Base-by-base conservation (phyloP, 2,888 invertebrate genomes). In the Lepidochrysops patricia region DNA sequence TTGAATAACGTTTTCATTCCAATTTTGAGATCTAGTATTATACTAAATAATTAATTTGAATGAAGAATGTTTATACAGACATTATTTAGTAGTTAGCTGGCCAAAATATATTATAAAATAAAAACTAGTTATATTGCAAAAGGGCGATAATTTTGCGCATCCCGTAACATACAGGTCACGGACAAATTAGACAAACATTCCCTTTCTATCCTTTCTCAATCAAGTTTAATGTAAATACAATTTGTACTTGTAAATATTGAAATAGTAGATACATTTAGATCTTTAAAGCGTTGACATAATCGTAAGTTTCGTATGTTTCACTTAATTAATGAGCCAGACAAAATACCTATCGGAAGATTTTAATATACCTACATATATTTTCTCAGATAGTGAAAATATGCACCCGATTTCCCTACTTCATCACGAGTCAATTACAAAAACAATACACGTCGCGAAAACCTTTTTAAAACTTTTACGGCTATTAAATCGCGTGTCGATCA, bases 91-190 rank as follows among this genome's bases (percentile, higher is more conserved):
- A n/a, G n/a, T n/a, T n/a, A n/a, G n/a, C n/a, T n/a, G n/a, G n/a
- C n/a, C n/a, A n/a, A n/a, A n/a, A n/a, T n/a, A n/a, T n/a, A n/a
- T n/a, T n/a, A n/a, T n/a, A n/a, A n/a, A n/a, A n/a, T n/a, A n/a
- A n/a, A n/a, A n/a, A 23, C 43, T 19, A 23, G 43, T 9, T 19
- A 43, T 43, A 43, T 12, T 12, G 19, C 43, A 23, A 4, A 43
- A 23, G 12, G 12, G 23, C 19, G 19, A 19, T 19, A 43, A 43
- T 19, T 43, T 19, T 43, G 9, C 9, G 7, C 13, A 23, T 12
- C 9, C 43, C 12, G 12, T 43, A 43, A 43, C 43, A 7, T 43
- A 76, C 82, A 70, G 84, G 84, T 83, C 86, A 86, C 66, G 85
- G 84, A 76, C 79, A 69, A 58, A 69, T 73, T 74, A 74, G 72